phyloP scores from a whole-genome alignment of 2,888 invertebrate genomes.

The Cinara cedri region DNA sequence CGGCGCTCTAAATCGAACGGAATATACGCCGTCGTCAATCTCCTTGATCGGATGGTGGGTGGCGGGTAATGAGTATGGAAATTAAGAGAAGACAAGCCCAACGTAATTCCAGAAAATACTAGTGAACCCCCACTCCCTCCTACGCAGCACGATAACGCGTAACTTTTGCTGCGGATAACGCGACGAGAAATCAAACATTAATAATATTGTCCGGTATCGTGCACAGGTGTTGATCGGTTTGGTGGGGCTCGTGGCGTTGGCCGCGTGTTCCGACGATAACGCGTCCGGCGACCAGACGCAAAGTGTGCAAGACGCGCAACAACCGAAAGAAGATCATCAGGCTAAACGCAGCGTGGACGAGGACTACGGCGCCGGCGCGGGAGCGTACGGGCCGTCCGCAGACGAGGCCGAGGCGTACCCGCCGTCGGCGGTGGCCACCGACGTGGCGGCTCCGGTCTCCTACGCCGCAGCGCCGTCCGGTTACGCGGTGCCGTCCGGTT shows the following conservation, averaged over 20 bases:
- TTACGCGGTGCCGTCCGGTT: slow-evolving; percentile 29
- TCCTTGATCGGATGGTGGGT: too few species aligned
- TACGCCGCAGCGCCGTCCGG: slow-evolving; percentile 14
- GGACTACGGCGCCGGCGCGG: neutral
- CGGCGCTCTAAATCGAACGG: too few species aligned
- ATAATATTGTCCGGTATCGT: neutral
- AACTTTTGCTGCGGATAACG: too few species aligned
- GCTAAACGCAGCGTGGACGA: slow-evolving; percentile 43
- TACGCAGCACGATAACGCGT: too few species aligned
- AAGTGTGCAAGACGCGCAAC: neutral
- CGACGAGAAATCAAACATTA: too few species aligned
- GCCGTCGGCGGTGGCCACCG: neutral
- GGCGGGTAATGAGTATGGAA: too few species aligned
- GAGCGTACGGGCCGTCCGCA: neutral
- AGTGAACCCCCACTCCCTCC: too few species aligned
- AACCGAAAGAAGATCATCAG: neutral
- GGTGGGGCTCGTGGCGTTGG: slow-evolving; percentile 5
- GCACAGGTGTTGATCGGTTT: slow-evolving; percentile 28
- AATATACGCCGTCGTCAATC: too few species aligned
- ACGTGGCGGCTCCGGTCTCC: neutral
- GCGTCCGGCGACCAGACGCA: neutral
- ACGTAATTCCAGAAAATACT: too few species aligned
- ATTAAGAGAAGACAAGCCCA: too few species aligned
- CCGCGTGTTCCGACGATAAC: slow-evolving; percentile 14
- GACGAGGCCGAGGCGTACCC: slow-evolving; percentile 16